phyloP scores from a whole-genome alignment of 2,888 invertebrate species.

The Lochmaea crataegi region DNA sequence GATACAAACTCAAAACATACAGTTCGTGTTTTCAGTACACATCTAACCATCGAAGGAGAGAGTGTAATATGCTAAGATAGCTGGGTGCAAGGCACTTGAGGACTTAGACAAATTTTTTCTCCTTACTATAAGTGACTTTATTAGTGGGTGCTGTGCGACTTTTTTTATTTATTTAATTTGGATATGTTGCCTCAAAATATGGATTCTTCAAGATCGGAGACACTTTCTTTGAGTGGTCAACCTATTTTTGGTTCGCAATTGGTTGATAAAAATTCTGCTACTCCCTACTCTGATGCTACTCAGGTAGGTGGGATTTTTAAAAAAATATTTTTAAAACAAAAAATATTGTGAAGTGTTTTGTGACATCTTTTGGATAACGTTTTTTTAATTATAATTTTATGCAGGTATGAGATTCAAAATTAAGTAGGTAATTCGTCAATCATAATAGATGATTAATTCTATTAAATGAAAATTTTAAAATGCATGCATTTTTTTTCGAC shows the following conservation, averaged over 20 bases:
- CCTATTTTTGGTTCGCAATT: conserved; percentile 91
- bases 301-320: conserved; percentile 75
- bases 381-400: conserved; percentile 20
- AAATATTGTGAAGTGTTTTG: conserved; percentile 36
- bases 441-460: neutral
- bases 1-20: conserved; percentile 64
- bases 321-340: conserved; percentile 13
- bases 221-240: conserved; percentile 70
- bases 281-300: conserved; percentile 98
- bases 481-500: conserved; percentile 1
- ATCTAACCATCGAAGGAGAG: conserved; percentile 65
- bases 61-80: conserved; percentile 60
- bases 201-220: conserved; percentile 63
- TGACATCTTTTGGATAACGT: conserved; percentile 36
- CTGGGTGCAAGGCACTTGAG: conserved; percentile 60
- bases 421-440: neutral
- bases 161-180: conserved; percentile 42
- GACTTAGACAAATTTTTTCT: conserved; percentile 57
- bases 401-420: conserved; percentile 25
- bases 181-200: conserved; percentile 79
- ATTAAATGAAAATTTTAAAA: neutral
- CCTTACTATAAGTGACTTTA: conserved; percentile 41
- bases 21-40: conserved; percentile 72
- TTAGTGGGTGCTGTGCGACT: conserved; percentile 41
- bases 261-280: conserved; percentile 90